phyloP scores from a whole-genome alignment of 2,113 vertebrate genomes.

The Halcyon malimbica region DNA sequence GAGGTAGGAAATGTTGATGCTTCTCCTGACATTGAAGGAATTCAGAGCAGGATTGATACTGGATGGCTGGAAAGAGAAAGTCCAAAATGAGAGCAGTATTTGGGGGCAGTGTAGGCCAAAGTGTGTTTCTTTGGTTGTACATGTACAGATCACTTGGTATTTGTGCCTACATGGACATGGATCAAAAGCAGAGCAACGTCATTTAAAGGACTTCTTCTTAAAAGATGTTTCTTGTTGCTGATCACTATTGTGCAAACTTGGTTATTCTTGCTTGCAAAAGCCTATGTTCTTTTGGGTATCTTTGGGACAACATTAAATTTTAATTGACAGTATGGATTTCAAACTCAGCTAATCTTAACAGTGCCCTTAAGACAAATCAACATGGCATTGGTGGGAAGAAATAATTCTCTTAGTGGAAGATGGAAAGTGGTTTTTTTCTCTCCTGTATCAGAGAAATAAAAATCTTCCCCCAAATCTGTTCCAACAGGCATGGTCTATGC shows the following conservation, averaged over 20 bases:
- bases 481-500: neutral
- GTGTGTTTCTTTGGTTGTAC: neutral
- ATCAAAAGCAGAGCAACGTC: neutral
- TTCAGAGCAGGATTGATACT: neutral
- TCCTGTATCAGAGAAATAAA: neutral
- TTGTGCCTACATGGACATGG: neutral
- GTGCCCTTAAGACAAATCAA: constrained; percentile 10
- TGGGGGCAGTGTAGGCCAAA: neutral
- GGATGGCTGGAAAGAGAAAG: neutral
- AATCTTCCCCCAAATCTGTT: neutral
- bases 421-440: neutral
- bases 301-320: neutral
- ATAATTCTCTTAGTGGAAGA: neutral
- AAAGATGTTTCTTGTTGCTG: neutral
- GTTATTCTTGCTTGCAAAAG: neutral
- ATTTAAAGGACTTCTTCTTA: neutral
- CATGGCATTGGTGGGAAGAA: neutral
- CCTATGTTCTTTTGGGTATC: neutral
- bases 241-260: neutral
- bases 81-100: neutral
- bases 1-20: neutral
- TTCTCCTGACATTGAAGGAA: neutral
- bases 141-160: rapidly evolving
- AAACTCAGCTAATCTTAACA: neutral
- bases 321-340: constrained; percentile 1